Base-by-base conservation (phyloP, 2,888 invertebrate species). In the Chorisops tibialis region DNA sequence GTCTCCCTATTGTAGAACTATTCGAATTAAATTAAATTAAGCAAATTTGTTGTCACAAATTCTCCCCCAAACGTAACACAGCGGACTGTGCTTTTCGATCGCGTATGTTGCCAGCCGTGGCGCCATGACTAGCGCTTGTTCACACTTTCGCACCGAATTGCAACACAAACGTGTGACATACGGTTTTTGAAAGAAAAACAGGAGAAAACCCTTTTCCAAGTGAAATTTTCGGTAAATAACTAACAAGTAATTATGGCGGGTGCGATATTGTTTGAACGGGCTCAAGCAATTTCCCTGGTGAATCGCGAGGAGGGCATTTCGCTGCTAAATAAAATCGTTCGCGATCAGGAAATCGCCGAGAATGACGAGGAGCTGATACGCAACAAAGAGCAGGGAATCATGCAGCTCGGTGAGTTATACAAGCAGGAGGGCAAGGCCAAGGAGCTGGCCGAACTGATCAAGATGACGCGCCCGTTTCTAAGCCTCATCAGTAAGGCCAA, bases 401-500 rank as follows among this genome's bases (percentile, higher is more conserved):
- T 96, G 71, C 92, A 96, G 74, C 83, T 97, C 69, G 96, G 96
- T 54, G 90, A 91, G 76, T 85, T 91, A 66, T 91, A 95, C 78
- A 93, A 96, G 80, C 91, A 93, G 74, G 91, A 92, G 78, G 93
- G 93, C 75, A 93, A 94, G 79, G 95, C 96, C 67, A 91, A 93
- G 79, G 92, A 92, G 79, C 81, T 93, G 69, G 93, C 92, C 16
- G 91, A 93, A 71, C 83, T 99, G 68, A 97, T 99, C 73, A 93
- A 93, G 81, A 89, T 90, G 66, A 96, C 96, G 52, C 86, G 98
- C 71, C 97, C 98, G 14, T 99, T 99, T 77, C 84, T 99, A 64
- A 89, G 89, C 71, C 83, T 90, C 70, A 94, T 99, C 73, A 97
- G 97, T 77, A 99, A 99, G 82, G 98, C 99, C 37, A 99, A 99